Evolutionary conservation across 2,888 invertebrate genomes (phyloP).

Genomic region (Leptarthrus brevirostris): DNA sequence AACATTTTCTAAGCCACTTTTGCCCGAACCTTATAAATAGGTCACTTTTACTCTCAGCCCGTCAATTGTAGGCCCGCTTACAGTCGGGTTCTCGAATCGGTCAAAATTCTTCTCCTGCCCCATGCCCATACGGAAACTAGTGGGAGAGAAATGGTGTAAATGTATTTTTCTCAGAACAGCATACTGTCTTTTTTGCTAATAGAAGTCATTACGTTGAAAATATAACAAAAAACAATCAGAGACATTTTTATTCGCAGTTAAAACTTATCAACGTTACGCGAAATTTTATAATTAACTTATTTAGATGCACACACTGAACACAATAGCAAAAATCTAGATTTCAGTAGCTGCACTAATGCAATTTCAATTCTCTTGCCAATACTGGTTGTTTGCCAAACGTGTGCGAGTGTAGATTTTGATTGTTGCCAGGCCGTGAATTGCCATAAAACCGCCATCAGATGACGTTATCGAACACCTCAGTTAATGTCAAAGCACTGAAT

Average conservation of each 20-base stretch:
- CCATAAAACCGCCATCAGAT: constrained; percentile 30
- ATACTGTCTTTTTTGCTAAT: too few relatives aligned
- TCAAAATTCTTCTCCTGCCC: too few relatives aligned
- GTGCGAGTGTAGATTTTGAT: constrained; percentile 2
- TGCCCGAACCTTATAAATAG: too few relatives aligned
- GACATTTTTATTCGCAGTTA: not conserved
- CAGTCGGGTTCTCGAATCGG: too few relatives aligned
- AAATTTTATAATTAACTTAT: constrained; percentile 31
- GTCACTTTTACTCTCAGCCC: too few relatives aligned
- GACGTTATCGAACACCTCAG: constrained; percentile 41
- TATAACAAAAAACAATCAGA: not conserved
- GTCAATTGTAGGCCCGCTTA: too few relatives aligned
- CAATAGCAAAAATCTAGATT: not conserved
- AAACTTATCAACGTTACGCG: constrained; percentile 30
- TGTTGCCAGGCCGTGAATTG: not conserved
- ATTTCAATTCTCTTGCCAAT: not conserved
- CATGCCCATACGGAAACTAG: too few relatives aligned
- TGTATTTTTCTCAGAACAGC: too few relatives aligned
- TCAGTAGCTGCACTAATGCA: too few relatives aligned
- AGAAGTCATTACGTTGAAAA: too few relatives aligned
- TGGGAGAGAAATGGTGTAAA: too few relatives aligned
- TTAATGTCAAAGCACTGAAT: constrained; percentile 37
- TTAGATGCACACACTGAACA: not conserved
- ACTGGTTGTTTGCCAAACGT: not conserved
- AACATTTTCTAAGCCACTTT: too few relatives aligned